A percentile compares a stretch with the other conserved stretches of the same genome.
These are phyloP conservation scores for Clistopyga incitator DNA, from an alignment of 2,888 invertebrate genomes.

Conservation along the genomic window DNA sequence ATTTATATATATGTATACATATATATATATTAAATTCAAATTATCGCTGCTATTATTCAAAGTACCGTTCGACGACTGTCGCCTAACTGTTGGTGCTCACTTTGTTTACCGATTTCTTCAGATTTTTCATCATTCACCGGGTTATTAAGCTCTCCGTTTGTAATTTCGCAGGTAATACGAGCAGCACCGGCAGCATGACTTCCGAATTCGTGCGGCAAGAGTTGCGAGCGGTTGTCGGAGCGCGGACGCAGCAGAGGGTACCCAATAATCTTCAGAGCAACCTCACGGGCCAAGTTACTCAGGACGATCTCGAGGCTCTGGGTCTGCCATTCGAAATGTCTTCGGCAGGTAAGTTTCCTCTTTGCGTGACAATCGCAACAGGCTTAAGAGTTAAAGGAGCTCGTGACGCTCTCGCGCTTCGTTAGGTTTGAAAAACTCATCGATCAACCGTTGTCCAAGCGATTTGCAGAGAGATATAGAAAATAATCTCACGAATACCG, in stretches of 20 bases:
- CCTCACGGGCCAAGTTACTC: conserved; percentile 84
- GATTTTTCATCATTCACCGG: neutral
- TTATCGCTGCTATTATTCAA: conserved; percentile 3
- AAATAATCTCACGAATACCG: neutral
- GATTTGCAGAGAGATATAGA: neutral
- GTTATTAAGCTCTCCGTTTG: conserved; percentile 64
- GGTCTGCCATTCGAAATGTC: conserved; percentile 90
- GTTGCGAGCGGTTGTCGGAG: conserved; percentile 94
- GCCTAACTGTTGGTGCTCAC: conserved; percentile 24
- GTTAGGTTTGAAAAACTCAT: neutral
- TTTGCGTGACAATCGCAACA: neutral
- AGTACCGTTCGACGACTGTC: conserved; percentile 1
- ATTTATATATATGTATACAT: neutral
- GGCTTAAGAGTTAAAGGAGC: conserved; percentile 6
- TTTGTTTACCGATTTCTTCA: conserved; percentile 24
- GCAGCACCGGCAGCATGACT: conserved; percentile 87
- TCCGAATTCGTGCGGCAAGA: conserved; percentile 97
- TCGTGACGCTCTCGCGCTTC: conserved; percentile 7
- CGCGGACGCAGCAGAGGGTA: conserved; percentile 87
- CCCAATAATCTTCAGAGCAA: conserved; percentile 83
- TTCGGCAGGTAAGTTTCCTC: conserved; percentile 85
- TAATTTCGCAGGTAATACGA: conserved; percentile 85
- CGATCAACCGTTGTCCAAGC: neutral
- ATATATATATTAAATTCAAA: neutral
- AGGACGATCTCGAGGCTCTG: conserved; percentile 90